phyloP scores from a whole-genome alignment of 2,797 vertebrate genomes.

The Sarcophilus harrisii region DNA sequence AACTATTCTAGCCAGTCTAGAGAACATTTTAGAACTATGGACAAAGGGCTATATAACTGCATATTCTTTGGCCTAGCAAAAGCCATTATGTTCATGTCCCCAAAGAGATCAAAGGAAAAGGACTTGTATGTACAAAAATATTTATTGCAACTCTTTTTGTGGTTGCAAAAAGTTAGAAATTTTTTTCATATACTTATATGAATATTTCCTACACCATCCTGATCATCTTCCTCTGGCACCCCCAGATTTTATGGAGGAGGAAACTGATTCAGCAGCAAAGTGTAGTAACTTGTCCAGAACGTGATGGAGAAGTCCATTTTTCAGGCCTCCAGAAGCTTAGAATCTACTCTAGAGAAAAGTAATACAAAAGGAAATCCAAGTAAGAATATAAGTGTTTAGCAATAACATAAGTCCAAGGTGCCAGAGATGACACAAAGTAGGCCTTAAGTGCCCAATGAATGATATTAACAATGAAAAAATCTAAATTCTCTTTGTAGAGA shows the following conservation, averaged over 20 bases:
- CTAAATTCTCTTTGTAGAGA: not conserved
- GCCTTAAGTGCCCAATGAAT: not conserved
- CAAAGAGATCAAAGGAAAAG: not conserved
- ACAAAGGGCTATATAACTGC: not conserved
- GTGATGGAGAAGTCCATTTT: not conserved
- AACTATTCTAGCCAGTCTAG: not conserved
- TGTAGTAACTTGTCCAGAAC: not conserved
- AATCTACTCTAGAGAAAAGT: not conserved
- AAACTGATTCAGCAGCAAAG: not conserved
- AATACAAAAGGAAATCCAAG: not conserved
- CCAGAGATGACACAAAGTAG: not conserved
- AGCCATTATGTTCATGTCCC: not conserved
- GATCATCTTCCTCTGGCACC: not conserved
- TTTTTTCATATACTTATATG: not conserved
- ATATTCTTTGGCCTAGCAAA: not conserved
- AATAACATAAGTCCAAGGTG: not conserved
- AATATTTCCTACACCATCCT: not conserved
- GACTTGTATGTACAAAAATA: not conserved
- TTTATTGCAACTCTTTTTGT: not conserved
- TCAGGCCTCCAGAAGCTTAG: not conserved
- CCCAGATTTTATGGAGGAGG: not conserved
- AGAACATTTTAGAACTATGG: not conserved
- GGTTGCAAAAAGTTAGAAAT: not conserved
- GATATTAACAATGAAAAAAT: not conserved
- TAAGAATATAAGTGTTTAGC: not conserved